These are phyloP conservation scores for Portunus trituberculatus DNA, from an alignment of 1,140 invertebrate species.

Conservation along the genomic window DNA sequence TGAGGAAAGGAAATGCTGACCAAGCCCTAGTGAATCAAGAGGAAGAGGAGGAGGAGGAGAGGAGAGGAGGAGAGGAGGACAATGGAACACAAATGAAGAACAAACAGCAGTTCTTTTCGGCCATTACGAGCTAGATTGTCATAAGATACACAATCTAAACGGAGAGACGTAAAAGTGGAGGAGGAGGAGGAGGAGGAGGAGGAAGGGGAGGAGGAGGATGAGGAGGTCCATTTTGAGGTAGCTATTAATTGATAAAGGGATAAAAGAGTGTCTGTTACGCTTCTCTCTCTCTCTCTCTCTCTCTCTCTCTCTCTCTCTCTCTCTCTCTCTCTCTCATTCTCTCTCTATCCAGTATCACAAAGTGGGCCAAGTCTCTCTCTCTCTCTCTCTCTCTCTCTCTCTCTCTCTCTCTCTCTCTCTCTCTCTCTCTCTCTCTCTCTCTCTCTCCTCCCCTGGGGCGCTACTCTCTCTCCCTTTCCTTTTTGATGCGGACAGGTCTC, in stretches of 20 bases:
- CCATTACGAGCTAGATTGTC: too few relatives aligned
- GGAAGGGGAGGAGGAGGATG: background rate
- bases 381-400: background rate
- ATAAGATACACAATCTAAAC: too few relatives aligned
- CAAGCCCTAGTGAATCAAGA: background rate
- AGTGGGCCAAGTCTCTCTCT: background rate
- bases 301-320: too few relatives aligned
- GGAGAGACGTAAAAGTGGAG: background rate
- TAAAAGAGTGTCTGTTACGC: background rate
- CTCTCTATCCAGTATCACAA: too few relatives aligned
- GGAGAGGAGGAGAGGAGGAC: background rate
- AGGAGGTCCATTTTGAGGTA: background rate
- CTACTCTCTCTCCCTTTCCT: too few relatives aligned
- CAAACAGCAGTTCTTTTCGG: background rate
- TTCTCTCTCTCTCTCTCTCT: background rate
- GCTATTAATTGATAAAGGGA: background rate
- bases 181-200: background rate
- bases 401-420: background rate
- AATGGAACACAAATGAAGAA: background rate
- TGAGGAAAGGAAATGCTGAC: background rate
- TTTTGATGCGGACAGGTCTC: background rate
- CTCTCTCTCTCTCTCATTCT: too few relatives aligned
- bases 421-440: background rate
- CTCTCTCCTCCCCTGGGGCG: background rate
- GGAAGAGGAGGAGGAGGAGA: constrained; percentile 21